Evolutionary conservation across 2,888 invertebrate species (phyloP), one percentile per base, ranked within the genome.

Genomic region (Oscheius sp.): DNA sequence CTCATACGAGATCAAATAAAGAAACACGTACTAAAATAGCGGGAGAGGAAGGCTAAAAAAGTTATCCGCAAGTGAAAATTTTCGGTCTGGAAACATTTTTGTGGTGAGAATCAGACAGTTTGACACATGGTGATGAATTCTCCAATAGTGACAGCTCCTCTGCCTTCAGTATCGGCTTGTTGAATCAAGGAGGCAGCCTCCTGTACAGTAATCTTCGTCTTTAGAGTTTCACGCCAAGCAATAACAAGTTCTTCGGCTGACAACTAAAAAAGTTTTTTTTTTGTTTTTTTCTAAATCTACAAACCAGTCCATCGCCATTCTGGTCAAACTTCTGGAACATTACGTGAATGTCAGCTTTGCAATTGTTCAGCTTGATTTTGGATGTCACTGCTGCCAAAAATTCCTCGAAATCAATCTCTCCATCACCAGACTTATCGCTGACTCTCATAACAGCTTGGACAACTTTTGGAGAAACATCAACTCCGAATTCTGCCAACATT

Each of bases 71-170:
- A 55, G 55, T 55, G 55, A 55, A 55, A 37, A 8, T n/a, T 20
- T 53, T 6, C 31, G 55, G 31, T 34, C 17, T 23, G 12, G 20
- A 25, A 23, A 48, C 31, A 55, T 6, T 17, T 17, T 31, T 31
- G 61, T 20, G n/a, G n/a, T 58, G 37, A n/a, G 34, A 20, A 53
- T 73, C 39, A 78, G 20, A 80, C 78, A 17, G 80, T 80, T 61
- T 80, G 80, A 34, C 78, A 80, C 78, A 80, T 78, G 50, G 80
- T 80, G n/a, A 80, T 76, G 65, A 80, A 78, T 65, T 80, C 76
- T 48, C 74, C 71, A 31, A 75, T 70, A n/a, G 78, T 78, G 1
- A 75, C 75, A 8, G 71, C 70, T 46, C 78, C 78, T 10, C 74
- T 70, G 29, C 78, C 78, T 42, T 71, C 69, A 0, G 78, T 75